Conservation (phyloP, 2,797 vertebrate species). For the Borostomias antarcticus region DNA sequence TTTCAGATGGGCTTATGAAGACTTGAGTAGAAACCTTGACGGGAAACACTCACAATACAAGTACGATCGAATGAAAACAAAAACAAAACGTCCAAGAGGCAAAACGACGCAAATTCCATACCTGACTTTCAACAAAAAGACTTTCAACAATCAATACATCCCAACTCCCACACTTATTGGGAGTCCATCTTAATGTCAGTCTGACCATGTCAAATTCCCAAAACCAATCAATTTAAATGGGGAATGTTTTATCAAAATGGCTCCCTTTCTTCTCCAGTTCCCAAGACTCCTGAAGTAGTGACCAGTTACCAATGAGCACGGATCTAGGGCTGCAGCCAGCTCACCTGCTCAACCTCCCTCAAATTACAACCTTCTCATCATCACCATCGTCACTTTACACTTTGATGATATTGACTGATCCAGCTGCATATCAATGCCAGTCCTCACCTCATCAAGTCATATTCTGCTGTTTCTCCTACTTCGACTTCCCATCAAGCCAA, state of each 20-base stretch:
- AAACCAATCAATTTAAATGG: background rate
- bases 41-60: background rate
- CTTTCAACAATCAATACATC: background rate
- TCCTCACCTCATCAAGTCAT: constrained; percentile 24
- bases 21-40: background rate
- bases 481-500: background rate
- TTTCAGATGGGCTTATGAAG: background rate
- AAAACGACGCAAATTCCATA: background rate
- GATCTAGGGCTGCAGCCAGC: background rate
- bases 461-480: background rate
- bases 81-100: background rate
- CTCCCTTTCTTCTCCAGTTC: background rate
- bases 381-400: constrained; percentile 7
- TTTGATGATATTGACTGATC: constrained; percentile 3
- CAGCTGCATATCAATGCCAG: constrained; percentile 7
- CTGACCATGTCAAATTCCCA: constrained; percentile 23
- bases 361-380: no score
- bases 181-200: constrained; percentile 9
- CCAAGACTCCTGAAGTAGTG: background rate
- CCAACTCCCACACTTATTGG: no score
- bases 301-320: background rate
- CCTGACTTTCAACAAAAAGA: background rate
- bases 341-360: background rate
- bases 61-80: constrained; percentile 1
- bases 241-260: background rate